phyloP scores from a whole-genome alignment of 2,797 vertebrate genomes.

The Diceros bicornis region DNA sequence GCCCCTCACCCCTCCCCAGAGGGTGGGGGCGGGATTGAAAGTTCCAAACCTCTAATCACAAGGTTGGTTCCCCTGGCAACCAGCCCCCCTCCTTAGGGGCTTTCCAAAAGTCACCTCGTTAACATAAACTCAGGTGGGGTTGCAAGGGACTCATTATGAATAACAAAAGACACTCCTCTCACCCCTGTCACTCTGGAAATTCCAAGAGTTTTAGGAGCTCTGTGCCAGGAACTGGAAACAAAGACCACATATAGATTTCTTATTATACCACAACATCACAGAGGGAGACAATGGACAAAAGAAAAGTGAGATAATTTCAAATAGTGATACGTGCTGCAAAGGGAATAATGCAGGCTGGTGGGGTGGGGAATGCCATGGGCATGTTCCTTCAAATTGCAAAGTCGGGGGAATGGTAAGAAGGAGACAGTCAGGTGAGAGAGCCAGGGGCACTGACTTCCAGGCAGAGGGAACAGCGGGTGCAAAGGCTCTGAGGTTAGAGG shows the following conservation, averaged over 20 bases:
- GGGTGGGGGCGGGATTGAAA: background rate
- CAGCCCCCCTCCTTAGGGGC: background rate
- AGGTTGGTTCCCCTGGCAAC: background rate
- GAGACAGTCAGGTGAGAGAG: background rate
- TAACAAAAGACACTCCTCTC: background rate
- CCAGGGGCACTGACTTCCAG: background rate
- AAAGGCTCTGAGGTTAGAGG: background rate
- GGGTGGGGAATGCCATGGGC: fast-evolving
- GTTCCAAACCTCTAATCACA: background rate
- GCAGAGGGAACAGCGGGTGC: background rate
- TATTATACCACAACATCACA: background rate
- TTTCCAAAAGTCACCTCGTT: background rate
- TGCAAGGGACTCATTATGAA: conserved; percentile 37
- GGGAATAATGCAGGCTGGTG: background rate
- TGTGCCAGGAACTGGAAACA: background rate
- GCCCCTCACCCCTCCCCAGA: background rate
- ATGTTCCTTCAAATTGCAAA: background rate
- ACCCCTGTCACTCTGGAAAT: background rate
- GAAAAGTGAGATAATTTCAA: background rate
- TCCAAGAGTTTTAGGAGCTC: background rate
- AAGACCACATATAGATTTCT: background rate
- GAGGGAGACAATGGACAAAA: background rate
- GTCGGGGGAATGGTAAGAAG: background rate
- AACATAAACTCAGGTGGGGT: background rate
- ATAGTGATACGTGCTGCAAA: fast-evolving